Conservation (phyloP, 2,113 vertebrate genomes). For the Centropus unirufus region DNA sequence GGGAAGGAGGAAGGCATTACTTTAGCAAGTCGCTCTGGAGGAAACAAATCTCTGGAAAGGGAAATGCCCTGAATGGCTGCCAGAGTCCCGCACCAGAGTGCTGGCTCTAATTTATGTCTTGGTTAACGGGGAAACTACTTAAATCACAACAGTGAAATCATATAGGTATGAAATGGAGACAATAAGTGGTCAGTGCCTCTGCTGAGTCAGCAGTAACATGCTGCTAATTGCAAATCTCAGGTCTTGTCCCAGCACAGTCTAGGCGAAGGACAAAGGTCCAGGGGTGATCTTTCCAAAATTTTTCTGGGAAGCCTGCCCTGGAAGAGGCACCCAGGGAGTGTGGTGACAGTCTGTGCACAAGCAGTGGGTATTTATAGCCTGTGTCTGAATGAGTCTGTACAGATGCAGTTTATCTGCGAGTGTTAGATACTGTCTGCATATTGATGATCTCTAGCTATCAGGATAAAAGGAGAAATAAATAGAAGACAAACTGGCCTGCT, state of each 20-base stretch:
- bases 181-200: background rate
- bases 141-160: slow-evolving; percentile 40
- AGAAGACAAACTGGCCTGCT: background rate
- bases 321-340: background rate
- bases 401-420: slow-evolving; percentile 47
- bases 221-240: background rate
- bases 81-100: background rate
- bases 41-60: slow-evolving; percentile 59
- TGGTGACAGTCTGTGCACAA: background rate
- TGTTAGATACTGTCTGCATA: slow-evolving; percentile 13
- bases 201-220: background rate
- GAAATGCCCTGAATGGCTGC: slow-evolving; percentile 48
- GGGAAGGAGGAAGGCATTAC: slow-evolving; percentile 53
- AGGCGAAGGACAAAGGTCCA: background rate
- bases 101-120: slow-evolving; percentile 36
- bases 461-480: slow-evolving; percentile 40
- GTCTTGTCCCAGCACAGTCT: background rate
- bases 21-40: background rate
- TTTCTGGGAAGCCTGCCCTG: background rate
- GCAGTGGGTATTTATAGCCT: slow-evolving; percentile 10
- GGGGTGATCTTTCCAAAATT: background rate
- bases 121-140: background rate
- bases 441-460: background rate
- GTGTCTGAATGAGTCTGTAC: slow-evolving; percentile 47
- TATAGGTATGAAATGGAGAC: background rate